Conservation (phyloP, 2,113 vertebrate species). For the Camarhynchus parvulus region DNA sequence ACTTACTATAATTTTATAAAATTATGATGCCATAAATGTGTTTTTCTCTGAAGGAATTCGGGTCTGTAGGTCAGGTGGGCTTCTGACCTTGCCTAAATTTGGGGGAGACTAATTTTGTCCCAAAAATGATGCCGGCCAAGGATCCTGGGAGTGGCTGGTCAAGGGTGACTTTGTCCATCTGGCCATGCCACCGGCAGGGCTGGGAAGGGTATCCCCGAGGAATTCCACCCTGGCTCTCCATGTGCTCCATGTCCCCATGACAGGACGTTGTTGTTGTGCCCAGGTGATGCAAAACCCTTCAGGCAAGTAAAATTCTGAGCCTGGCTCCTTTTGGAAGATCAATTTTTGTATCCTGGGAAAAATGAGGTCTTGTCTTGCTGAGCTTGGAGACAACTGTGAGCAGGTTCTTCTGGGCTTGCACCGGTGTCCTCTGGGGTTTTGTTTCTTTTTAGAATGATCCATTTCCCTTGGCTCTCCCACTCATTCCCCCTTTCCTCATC, state of each 20-base stretch:
- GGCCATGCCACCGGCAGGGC: background rate
- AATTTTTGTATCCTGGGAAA: background rate
- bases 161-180: background rate
- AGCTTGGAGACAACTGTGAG: background rate
- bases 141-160: background rate
- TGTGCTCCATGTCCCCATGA: too few relatives aligned
- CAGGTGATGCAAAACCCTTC: background rate
- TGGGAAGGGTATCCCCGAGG: background rate
- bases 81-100: background rate
- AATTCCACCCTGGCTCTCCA: background rate
- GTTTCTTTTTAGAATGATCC: background rate
- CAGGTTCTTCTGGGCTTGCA: background rate
- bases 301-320: background rate
- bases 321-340: background rate
- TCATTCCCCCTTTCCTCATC: background rate
- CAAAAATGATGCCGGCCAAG: fast-evolving
- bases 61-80: background rate
- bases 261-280: background rate
- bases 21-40: background rate
- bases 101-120: background rate
- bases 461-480: background rate
- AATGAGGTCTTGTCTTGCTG: background rate
- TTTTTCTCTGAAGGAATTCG: background rate
- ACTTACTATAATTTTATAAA: background rate
- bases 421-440: background rate